Conservation (phyloP, 2,888 invertebrate species). For the Diogma glabrata region DNA sequence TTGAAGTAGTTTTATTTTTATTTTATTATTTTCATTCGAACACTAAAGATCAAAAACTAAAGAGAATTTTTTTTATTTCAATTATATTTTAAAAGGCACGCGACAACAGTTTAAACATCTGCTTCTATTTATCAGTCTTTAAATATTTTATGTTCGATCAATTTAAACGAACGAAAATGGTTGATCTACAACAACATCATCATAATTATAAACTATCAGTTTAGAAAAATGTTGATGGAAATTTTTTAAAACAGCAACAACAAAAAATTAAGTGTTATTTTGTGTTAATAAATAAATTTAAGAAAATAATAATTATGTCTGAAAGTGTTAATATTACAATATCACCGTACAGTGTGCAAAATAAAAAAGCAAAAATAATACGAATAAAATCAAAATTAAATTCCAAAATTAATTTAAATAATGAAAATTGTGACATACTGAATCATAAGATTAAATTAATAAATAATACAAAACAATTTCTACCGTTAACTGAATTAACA, state of each 20-base stretch:
- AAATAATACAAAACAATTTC: not conserved
- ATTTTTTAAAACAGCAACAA: no score
- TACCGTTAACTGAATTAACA: not conserved
- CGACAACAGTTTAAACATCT: constrained; percentile 14
- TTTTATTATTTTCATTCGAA: constrained; percentile 19
- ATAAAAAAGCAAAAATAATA: constrained; percentile 3
- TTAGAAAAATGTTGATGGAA: no score
- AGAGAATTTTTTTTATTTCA: no score
- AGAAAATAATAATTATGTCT: constrained; percentile 2
- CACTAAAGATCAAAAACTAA: constrained; percentile 15
- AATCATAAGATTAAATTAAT: not conserved
- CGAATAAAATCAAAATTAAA: not conserved
- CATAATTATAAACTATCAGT: no score
- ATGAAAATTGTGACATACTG: no score
- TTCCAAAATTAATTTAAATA: not conserved
- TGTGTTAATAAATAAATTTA: not conserved
- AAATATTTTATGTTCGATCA: constrained; percentile 1
- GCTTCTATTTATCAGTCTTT: constrained; percentile 6
- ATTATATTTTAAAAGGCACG: constrained; percentile 20
- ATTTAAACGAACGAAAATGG: no score
- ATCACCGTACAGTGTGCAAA: constrained; percentile 3
- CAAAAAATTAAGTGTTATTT: no score
- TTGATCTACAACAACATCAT: no score
- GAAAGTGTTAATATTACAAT: constrained; percentile 7
- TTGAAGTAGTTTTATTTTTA: constrained; percentile 12